A percentile compares a stretch with the other conserved stretches of the same genome.
Evolutionary conservation across 2,113 vertebrate species (phyloP).

Genomic region (Poicephalus meyeri): DNA sequence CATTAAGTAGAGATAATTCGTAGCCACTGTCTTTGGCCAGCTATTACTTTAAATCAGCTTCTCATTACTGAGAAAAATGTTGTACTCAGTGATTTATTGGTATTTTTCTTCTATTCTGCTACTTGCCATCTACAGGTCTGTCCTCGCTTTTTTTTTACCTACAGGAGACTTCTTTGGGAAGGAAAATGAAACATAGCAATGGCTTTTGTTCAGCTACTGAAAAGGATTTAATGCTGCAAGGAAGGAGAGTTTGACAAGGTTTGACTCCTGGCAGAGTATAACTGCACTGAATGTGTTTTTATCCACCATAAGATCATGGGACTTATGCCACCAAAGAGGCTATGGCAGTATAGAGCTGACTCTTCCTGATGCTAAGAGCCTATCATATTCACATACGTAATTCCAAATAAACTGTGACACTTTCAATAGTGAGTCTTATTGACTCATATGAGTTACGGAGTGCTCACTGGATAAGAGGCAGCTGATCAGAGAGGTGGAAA

Average conservation of each 20-base stretch:
- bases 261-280: background rate
- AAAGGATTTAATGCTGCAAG: background rate
- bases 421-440: background rate
- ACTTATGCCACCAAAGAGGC: background rate
- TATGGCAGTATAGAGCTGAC: background rate
- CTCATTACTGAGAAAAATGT: background rate
- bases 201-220: background rate
- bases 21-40: background rate
- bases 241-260: background rate
- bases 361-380: background rate
- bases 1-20: background rate
- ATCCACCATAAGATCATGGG: background rate
- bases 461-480: background rate
- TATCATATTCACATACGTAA: background rate
- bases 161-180: background rate
- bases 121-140: background rate
- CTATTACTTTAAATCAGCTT: background rate
- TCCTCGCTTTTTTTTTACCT: background rate
- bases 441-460: background rate
- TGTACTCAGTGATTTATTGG: background rate
- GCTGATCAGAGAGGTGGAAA: background rate
- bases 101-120: background rate
- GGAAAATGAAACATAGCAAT: background rate
- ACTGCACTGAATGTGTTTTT: background rate
- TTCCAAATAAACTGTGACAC: background rate